Percentiles rank a stretch among this genome's conserved stretches.
phyloP scores from a whole-genome alignment of 2,888 invertebrate species.

The Tetropium fuscum region DNA sequence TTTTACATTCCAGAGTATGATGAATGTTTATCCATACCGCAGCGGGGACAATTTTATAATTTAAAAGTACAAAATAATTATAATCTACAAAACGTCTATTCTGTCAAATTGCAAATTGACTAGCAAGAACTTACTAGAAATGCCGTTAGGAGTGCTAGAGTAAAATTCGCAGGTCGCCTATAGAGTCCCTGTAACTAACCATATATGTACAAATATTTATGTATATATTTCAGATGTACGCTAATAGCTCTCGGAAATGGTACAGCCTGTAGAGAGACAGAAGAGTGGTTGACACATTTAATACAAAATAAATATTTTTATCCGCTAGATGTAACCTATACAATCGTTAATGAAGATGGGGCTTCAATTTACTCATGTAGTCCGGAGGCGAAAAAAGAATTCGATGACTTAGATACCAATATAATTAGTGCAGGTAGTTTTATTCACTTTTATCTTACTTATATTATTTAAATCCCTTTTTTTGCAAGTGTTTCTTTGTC shows the following conservation, averaged over 20 bases:
- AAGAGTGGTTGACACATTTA: constrained; percentile 76
- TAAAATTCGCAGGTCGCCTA: constrained; percentile 87
- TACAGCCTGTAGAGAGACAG: constrained; percentile 90
- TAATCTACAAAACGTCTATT: too few relatives aligned
- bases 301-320: constrained; percentile 71
- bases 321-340: constrained; percentile 73
- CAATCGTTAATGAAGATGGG: constrained; percentile 91
- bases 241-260: constrained; percentile 93
- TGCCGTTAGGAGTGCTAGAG: too few relatives aligned
- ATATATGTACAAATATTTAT: too few relatives aligned
- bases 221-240: constrained; percentile 72
- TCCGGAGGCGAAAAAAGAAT: constrained; percentile 85
- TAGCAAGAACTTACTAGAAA: too few relatives aligned
- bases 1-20: too few relatives aligned
- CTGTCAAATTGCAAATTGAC: too few relatives aligned
- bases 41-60: too few relatives aligned
- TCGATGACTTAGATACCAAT: constrained; percentile 86
- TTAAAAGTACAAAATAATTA: too few relatives aligned
- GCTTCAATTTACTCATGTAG: constrained; percentile 94
- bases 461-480: too few relatives aligned
- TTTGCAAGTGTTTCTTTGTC: too few relatives aligned
- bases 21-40: too few relatives aligned
- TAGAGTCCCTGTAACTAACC: constrained; percentile 81
- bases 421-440: constrained; percentile 83
- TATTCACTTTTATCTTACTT: too few relatives aligned